Conservation (phyloP, 1,140 invertebrate genomes). For the Drosophila kikkawai region DNA sequence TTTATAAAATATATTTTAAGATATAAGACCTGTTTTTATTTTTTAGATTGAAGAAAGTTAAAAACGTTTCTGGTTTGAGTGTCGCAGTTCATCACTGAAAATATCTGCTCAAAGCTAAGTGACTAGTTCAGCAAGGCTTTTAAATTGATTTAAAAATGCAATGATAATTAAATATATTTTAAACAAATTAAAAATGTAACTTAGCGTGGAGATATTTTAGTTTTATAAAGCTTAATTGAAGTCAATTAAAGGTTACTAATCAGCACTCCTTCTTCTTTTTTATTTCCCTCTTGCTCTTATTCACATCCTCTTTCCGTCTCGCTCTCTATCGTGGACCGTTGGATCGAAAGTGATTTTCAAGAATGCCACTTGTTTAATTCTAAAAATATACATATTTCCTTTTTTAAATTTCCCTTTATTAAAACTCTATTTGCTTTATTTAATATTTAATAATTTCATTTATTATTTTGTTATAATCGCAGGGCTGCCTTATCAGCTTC, state of each 20-base stretch:
- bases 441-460: background rate
- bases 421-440: too few species aligned
- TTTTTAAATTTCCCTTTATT: too few species aligned
- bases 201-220: too few species aligned
- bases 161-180: background rate
- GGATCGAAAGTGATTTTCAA: background rate
- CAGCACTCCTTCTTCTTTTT: background rate
- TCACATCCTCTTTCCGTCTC: background rate
- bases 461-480: background rate
- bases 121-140: background rate
- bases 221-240: too few species aligned
- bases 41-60: background rate
- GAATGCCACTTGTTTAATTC: background rate
- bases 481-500: background rate
- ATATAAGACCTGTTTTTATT: background rate
- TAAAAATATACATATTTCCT: background rate
- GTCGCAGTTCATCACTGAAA: background rate
- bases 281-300: slow-evolving; percentile 14
- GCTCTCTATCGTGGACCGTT: background rate
- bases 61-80: too few species aligned
- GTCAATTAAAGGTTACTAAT: background rate
- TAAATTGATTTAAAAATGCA: background rate
- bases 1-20: background rate
- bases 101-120: background rate
- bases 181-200: background rate